phyloP scores from a whole-genome alignment of 2,113 vertebrate genomes.

The Pelodiscus sinensis region DNA sequence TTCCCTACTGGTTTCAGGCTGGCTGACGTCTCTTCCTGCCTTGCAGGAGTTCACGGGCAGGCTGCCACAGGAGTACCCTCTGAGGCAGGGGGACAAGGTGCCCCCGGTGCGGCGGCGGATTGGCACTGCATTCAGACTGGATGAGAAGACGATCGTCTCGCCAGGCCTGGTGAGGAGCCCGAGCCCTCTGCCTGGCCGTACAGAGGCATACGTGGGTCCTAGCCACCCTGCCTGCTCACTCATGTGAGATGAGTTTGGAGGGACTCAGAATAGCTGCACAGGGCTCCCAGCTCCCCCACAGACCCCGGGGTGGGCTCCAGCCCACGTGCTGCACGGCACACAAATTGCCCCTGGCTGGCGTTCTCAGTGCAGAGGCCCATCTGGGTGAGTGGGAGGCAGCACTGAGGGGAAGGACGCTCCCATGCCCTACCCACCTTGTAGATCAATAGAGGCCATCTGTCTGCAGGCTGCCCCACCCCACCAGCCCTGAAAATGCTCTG shows the following conservation, averaged over 20 bases:
- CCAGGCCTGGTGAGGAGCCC: slow-evolving; percentile 79
- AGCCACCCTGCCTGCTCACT: too few relatives aligned
- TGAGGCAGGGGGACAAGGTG: slow-evolving; percentile 85
- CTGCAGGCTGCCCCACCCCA: neutral
- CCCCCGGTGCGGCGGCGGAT: slow-evolving; percentile 89
- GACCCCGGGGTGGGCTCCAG: neutral
- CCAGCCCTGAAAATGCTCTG: neutral
- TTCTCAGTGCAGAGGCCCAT: neutral
- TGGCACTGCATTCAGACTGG: slow-evolving; percentile 89
- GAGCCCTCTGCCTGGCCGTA: neutral
- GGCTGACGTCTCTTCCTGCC: neutral
- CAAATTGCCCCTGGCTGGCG: neutral
- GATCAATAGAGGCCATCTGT: neutral
- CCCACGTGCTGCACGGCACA: neutral
- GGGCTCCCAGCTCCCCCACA: too few relatives aligned
- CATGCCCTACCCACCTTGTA: neutral
- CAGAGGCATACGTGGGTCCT: neutral
- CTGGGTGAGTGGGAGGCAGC: neutral
- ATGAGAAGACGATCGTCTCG: slow-evolving; percentile 82
- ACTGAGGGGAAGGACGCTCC: neutral
- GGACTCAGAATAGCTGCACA: rapidly evolving
- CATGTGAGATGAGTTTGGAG: neutral
- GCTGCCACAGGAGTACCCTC: slow-evolving; percentile 88
- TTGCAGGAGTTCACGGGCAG: slow-evolving; percentile 89
- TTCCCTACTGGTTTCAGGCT: neutral